Evolutionary conservation across 2,888 invertebrate genomes (phyloP).

Genomic region (Lasioglossum zephyrum): DNA sequence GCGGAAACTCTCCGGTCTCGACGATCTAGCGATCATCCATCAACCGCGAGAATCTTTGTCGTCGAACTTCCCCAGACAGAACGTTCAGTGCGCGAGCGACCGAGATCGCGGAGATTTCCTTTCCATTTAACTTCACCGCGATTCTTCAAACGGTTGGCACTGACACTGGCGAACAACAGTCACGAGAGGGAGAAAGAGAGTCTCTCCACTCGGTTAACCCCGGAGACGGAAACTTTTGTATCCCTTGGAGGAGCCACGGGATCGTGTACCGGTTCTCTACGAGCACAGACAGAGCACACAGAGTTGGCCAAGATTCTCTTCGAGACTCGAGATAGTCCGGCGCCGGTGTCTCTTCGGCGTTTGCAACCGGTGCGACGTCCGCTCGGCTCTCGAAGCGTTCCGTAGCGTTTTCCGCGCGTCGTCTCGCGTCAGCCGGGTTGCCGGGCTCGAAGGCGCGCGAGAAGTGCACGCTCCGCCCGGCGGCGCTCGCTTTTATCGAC

Average conservation of each 20-base stretch:
- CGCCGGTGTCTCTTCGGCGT: background rate
- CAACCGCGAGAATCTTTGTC: conserved; percentile 22
- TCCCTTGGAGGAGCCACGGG: background rate
- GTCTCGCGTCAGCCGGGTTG: conserved; percentile 68
- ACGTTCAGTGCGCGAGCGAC: background rate
- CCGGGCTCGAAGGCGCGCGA: conserved; percentile 78
- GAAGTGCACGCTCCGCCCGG: conserved; percentile 78
- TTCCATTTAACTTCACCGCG: conserved; percentile 34
- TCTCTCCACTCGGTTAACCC: conserved; percentile 8
- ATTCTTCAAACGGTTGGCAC: conserved; percentile 21
- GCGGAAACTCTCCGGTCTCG: conserved; percentile 28
- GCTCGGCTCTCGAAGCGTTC: background rate
- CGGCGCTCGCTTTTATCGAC: conserved; percentile 81
- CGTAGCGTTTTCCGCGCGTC: background rate
- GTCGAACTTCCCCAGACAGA: background rate
- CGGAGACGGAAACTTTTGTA: background rate
- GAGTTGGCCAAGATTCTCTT: background rate
- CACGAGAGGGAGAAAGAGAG: background rate
- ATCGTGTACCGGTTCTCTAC: background rate
- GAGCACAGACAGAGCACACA: conserved; percentile 3
- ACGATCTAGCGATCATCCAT: conserved; percentile 38
- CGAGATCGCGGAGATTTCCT: conserved; percentile 17
- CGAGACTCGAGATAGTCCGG: conserved; percentile 1
- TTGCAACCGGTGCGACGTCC: background rate
- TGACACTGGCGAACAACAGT: conserved; percentile 25